Conservation (phyloP, 2,888 invertebrate species). For the Ormyrus labotus region DNA sequence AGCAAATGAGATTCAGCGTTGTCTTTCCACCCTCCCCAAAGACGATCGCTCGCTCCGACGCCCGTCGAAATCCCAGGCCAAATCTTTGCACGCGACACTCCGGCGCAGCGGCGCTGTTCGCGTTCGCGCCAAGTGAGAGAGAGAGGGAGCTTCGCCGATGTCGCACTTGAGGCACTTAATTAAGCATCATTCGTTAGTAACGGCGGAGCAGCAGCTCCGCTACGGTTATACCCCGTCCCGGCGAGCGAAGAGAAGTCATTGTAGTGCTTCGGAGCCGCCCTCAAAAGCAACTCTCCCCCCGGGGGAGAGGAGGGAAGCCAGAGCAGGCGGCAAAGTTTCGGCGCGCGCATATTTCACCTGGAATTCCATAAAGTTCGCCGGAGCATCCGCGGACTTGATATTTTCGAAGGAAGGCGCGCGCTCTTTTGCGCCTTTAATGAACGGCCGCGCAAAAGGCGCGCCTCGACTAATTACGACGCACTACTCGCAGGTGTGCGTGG, state of each 20-base stretch:
- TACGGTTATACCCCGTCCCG: too few relatives aligned
- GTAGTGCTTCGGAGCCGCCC: background rate
- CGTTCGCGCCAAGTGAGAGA: slow-evolving; percentile 26
- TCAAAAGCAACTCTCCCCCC: background rate
- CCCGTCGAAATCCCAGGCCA: slow-evolving; percentile 15
- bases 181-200: slow-evolving; percentile 45
- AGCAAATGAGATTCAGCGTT: too few relatives aligned
- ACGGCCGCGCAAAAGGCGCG: slow-evolving; percentile 6
- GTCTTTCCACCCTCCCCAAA: too few relatives aligned
- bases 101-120: slow-evolving; percentile 2
- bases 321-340: slow-evolving; percentile 22
- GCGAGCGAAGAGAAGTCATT: slow-evolving; percentile 1
- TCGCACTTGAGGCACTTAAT: slow-evolving; percentile 41
- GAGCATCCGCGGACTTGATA: slow-evolving; percentile 27
- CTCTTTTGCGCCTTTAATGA: slow-evolving; percentile 32
- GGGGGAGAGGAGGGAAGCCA: background rate
- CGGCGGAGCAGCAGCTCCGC: background rate
- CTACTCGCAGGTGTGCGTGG: background rate
- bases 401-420: slow-evolving; percentile 24
- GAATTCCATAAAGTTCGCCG: slow-evolving; percentile 44
- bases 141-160: slow-evolving; percentile 3
- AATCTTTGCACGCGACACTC: slow-evolving; percentile 35
- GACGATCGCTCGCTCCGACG: too few relatives aligned
- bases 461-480: slow-evolving; percentile 38
- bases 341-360: slow-evolving; percentile 34